phyloP scores from a whole-genome alignment of 1,140 invertebrate genomes.

The Drosophila equinoxialis region DNA sequence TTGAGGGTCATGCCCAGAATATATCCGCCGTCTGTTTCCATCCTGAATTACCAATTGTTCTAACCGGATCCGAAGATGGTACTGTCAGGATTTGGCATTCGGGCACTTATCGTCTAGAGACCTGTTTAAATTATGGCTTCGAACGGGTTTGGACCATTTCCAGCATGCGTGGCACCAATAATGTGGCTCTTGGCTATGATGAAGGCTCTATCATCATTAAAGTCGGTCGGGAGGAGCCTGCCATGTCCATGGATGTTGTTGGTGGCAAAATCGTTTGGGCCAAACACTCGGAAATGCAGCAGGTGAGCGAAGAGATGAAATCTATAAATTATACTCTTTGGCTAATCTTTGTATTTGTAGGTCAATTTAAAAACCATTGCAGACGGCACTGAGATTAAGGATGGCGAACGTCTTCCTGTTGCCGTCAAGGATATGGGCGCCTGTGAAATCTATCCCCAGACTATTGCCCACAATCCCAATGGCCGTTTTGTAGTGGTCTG shows the following conservation, averaged over 20 bases:
- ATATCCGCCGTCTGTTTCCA: constrained; percentile 97
- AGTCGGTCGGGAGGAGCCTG: constrained; percentile 98
- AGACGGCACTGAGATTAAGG: constrained; percentile 89
- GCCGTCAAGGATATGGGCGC: constrained; percentile 99
- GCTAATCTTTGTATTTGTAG: constrained; percentile 79
- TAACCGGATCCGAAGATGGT: constrained; percentile 99
- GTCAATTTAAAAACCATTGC: constrained; percentile 85
- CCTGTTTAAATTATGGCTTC: constrained; percentile 98
- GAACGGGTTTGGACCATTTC: constrained; percentile 99
- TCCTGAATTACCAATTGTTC: constrained; percentile 97
- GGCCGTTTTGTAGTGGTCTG: constrained; percentile 99
- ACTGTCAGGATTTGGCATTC: constrained; percentile 99
- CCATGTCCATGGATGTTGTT: constrained; percentile 98
- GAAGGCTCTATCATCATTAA: constrained; percentile 99
- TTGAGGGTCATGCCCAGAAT: constrained; percentile 98
- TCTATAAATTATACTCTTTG: too few species aligned
- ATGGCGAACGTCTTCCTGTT: constrained; percentile 96
- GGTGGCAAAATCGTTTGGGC: constrained; percentile 99
- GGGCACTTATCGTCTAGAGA: constrained; percentile 98
- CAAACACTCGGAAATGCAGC: constrained; percentile 98
- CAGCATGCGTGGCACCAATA: constrained; percentile 97
- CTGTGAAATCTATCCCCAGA: constrained; percentile 99
- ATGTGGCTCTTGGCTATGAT: constrained; percentile 98
- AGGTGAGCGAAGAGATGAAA: constrained; percentile 85
- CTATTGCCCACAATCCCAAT: constrained; percentile 99